These are phyloP conservation scores for Phyllopteryx taeniolatus DNA, from an alignment of 2,113 vertebrate species.

Conservation along the genomic window DNA sequence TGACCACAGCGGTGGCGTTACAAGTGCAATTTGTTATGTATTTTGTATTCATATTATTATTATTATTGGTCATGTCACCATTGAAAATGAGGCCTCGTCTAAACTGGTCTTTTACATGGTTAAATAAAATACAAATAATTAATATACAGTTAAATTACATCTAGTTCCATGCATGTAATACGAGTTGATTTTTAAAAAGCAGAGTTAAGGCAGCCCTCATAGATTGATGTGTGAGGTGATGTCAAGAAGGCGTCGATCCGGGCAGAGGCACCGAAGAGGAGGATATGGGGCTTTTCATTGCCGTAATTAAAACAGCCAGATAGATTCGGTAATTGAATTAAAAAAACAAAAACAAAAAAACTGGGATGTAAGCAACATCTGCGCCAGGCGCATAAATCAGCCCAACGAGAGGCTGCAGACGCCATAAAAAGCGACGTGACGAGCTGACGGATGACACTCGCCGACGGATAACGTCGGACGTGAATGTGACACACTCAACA, in stretches of 20 bases:
- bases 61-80: neutral
- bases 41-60: neutral
- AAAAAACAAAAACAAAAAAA: slow-evolving; percentile 52
- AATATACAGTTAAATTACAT: neutral
- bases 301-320: slow-evolving; percentile 79
- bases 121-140: neutral
- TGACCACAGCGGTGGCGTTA: no score
- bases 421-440: slow-evolving; percentile 71
- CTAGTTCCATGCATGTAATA: neutral
- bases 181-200: neutral
- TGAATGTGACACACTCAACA: neutral
- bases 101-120: neutral
- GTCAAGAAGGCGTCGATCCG: slow-evolving; percentile 63
- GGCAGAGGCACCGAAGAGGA: slow-evolving; percentile 68
- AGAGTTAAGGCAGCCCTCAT: slow-evolving; percentile 50
- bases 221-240: slow-evolving; percentile 51
- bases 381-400: slow-evolving; percentile 78
- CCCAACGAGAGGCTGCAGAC: slow-evolving; percentile 71
- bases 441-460: slow-evolving; percentile 65
- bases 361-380: slow-evolving; percentile 78
- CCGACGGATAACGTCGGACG: slow-evolving; percentile 17
- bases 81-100: neutral
- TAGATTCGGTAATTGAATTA: slow-evolving; percentile 79
- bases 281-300: slow-evolving; percentile 73
- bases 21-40: neutral